Conservation (phyloP, 2,888 invertebrate genomes). For the Euclidia mi region DNA sequence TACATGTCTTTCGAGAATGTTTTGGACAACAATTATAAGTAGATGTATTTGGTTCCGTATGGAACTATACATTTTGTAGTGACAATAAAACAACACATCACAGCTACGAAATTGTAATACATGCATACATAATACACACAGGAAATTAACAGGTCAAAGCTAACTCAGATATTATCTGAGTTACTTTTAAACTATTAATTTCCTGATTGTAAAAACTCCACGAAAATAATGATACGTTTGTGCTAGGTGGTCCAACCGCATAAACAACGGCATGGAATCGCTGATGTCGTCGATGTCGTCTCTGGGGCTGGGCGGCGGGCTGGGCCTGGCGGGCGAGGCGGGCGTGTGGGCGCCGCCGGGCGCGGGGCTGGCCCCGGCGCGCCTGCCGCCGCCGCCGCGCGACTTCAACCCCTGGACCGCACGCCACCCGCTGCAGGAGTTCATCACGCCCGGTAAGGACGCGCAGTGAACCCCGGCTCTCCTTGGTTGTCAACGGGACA, state of each 20-base stretch:
- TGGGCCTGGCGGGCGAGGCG: slow-evolving; percentile 57
- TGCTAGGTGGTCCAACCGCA: slow-evolving; percentile 72
- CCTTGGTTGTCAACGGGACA: slow-evolving; percentile 28
- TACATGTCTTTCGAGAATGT: too few relatives aligned
- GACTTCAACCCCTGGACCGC: slow-evolving; percentile 86
- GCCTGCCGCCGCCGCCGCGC: slow-evolving; percentile 49
- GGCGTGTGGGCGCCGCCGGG: slow-evolving; percentile 71
- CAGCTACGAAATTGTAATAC: too few relatives aligned
- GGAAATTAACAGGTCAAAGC: too few relatives aligned
- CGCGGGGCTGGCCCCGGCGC: slow-evolving; percentile 40
- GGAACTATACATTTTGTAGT: too few relatives aligned
- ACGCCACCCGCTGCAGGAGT: slow-evolving; percentile 79
- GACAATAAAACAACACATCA: too few relatives aligned
- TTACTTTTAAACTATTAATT: too few relatives aligned
- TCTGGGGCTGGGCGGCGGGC: slow-evolving; percentile 55
- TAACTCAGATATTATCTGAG: too few relatives aligned
- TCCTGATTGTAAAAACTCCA: too few relatives aligned
- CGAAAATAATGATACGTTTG: too few relatives aligned
- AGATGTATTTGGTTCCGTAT: too few relatives aligned
- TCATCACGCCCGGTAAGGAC: slow-evolving; percentile 69
- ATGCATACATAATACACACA: too few relatives aligned
- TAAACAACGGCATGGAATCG: slow-evolving; percentile 66
- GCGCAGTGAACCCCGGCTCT: slow-evolving; percentile 63
- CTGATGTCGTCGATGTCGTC: slow-evolving; percentile 71
- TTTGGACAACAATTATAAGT: too few relatives aligned